Percentiles rank a stretch among this genome's conserved stretches.
Evolutionary conservation across 2,797 vertebrate genomes (phyloP).

Genomic region (Syndactyla subalaris): DNA sequence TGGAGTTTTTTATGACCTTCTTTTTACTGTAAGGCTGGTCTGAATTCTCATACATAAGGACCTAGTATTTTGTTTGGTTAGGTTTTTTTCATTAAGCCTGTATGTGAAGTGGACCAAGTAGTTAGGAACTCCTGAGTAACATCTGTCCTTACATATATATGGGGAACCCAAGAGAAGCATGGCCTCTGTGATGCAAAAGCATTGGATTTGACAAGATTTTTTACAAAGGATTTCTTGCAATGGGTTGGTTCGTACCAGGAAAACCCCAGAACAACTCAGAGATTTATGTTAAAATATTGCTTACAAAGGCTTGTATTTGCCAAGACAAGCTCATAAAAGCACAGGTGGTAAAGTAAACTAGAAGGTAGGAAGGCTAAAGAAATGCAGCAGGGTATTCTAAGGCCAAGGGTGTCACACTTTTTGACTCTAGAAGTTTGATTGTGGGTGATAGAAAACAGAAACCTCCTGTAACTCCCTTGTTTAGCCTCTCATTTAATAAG

Average conservation of each 20-base stretch:
- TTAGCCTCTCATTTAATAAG: background rate
- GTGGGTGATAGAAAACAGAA: background rate
- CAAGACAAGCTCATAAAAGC: background rate
- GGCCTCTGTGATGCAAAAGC: background rate
- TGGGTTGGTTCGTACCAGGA: background rate
- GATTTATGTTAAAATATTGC: background rate
- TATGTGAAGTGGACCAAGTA: background rate
- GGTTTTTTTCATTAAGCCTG: background rate
- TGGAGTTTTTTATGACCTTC: background rate
- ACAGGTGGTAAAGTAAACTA: background rate
- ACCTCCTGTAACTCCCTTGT: background rate
- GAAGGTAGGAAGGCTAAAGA: background rate
- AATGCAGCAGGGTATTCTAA: background rate
- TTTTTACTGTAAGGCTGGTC: background rate
- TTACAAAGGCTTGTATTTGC: background rate
- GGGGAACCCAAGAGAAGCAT: background rate
- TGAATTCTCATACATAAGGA: background rate
- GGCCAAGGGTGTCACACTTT: background rate
- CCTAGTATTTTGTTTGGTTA: background rate
- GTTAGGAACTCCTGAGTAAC: background rate
- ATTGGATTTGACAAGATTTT: background rate
- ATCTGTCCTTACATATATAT: background rate
- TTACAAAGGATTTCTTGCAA: background rate
- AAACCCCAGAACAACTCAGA: background rate
- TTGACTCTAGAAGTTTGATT: background rate